Evolutionary conservation across 2,113 vertebrate genomes (phyloP).

Genomic region (Synchiropus splendidus): DNA sequence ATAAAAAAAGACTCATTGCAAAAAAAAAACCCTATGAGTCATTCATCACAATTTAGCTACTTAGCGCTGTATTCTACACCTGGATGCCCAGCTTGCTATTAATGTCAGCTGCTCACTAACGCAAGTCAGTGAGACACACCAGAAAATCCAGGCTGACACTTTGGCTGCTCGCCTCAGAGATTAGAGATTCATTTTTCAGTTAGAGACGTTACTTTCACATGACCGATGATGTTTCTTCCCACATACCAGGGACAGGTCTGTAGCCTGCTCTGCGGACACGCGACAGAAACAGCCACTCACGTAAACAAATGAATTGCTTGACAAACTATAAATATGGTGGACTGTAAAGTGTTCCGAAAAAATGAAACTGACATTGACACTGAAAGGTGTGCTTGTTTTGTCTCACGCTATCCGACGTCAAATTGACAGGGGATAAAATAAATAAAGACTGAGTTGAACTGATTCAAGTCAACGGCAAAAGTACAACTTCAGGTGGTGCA

Average conservation of each 20-base stretch:
- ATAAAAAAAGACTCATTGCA: slow-evolving; percentile 26
- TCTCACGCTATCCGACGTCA: too few species aligned
- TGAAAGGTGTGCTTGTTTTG: too few species aligned
- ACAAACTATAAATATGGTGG: too few species aligned
- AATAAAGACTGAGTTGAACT: too few species aligned
- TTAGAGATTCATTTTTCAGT: slow-evolving; percentile 35
- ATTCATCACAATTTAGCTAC: slow-evolving; percentile 64
- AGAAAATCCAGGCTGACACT: slow-evolving; percentile 44
- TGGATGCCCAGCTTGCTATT: slow-evolving; percentile 50
- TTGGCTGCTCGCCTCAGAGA: slow-evolving; percentile 23
- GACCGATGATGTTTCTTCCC: slow-evolving; percentile 5
- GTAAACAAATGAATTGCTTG: too few species aligned
- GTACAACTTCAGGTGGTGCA: too few species aligned
- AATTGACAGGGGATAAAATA: too few species aligned
- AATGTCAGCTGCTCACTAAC: slow-evolving; percentile 43
- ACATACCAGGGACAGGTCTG: background rate
- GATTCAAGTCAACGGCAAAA: too few species aligned
- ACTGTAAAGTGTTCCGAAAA: too few species aligned
- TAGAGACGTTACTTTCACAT: slow-evolving; percentile 23
- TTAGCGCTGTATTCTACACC: slow-evolving; percentile 54
- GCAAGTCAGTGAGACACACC: slow-evolving; percentile 35
- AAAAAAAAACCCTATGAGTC: slow-evolving; percentile 36
- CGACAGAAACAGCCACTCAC: too few species aligned
- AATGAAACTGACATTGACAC: too few species aligned
- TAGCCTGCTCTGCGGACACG: too few species aligned